These are phyloP conservation scores for Sceloporus tristichus DNA, from an alignment of 2,113 vertebrate genomes.

Conservation along the genomic window DNA sequence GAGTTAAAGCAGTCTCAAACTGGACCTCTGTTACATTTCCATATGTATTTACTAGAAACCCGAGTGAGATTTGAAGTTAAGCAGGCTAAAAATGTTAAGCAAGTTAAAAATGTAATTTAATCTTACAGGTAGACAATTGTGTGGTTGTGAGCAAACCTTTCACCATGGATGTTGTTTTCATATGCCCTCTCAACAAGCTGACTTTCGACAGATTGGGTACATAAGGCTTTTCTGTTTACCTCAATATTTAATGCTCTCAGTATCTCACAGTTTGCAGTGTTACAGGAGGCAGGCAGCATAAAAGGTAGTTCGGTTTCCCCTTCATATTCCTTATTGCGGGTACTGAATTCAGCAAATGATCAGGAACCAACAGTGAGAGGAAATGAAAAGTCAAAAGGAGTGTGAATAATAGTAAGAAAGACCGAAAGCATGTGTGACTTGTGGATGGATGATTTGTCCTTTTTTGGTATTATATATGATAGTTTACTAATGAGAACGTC, in stretches of 20 bases:
- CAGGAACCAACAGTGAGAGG: not conserved
- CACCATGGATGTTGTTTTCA: not conserved
- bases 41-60: too few relatives aligned
- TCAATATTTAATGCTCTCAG: not conserved
- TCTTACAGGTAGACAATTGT: not conserved
- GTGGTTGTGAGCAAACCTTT: not conserved
- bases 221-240: not conserved
- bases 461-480: accelerated
- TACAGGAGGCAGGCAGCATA: not conserved
- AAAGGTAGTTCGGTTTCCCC: not conserved
- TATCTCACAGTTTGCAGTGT: not conserved
- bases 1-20: too few relatives aligned
- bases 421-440: not conserved
- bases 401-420: not conserved
- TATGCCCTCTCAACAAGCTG: not conserved
- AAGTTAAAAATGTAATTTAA: not conserved
- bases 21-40: too few relatives aligned
- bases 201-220: not conserved
- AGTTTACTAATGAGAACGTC: not conserved
- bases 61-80: not conserved
- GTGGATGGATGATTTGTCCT: accelerated
- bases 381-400: not conserved
- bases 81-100: not conserved
- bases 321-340: not conserved
- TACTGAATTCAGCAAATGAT: not conserved